Percentiles rank a stretch among this genome's conserved stretches.
Evolutionary conservation across 1,140 invertebrate genomes (phyloP).

Genomic region (Stenopsyche tienmushanensis): DNA sequence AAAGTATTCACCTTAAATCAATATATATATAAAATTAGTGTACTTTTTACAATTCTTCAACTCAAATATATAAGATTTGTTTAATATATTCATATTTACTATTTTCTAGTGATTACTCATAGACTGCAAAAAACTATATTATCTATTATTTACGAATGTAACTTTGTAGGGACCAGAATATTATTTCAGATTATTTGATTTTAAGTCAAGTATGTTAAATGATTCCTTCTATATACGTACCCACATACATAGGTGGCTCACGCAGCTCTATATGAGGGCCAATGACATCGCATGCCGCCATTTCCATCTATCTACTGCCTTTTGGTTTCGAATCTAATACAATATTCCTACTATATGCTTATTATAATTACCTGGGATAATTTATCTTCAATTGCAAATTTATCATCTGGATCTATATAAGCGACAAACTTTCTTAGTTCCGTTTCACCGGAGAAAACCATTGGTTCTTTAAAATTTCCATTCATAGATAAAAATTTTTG

Average conservation of each 20-base stretch:
- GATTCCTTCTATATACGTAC: too few species aligned
- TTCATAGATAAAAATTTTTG: conserved; percentile 80
- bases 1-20: conserved; percentile 83
- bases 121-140: not conserved
- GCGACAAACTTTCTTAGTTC: conserved; percentile 85
- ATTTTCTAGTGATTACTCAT: not conserved
- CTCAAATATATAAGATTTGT: not conserved
- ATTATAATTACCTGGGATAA: conserved; percentile 75
- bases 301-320: not conserved
- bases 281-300: too few species aligned
- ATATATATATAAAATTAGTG: not conserved
- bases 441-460: conserved; percentile 84
- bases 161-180: too few species aligned
- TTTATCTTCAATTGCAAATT: conserved; percentile 88
- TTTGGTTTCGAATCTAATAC: not conserved
- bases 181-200: too few species aligned
- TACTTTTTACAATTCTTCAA: too few species aligned
- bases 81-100: not conserved
- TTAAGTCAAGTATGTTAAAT: too few species aligned
- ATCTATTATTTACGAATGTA: not conserved
- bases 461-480: conserved; percentile 69
- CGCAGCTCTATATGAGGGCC: too few species aligned
- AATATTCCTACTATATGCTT: conserved; percentile 5
- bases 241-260: too few species aligned
- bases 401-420: conserved; percentile 91